phyloP scores from a whole-genome alignment of 2,113 vertebrate species.

The Cyrtonyx montezumae region DNA sequence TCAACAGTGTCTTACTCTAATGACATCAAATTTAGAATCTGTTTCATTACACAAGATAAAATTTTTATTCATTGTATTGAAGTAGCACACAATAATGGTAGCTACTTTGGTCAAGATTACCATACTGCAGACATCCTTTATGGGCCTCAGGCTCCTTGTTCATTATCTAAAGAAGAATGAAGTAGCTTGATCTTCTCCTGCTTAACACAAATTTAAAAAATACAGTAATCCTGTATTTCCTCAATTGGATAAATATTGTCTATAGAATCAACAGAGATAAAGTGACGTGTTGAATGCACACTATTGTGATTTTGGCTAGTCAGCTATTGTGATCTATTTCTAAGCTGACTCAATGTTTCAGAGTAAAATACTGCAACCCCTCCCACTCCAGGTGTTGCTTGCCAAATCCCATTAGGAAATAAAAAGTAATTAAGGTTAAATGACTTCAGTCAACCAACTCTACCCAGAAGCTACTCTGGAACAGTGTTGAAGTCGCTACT shows the following conservation, averaged over 20 bases:
- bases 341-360: conserved; percentile 28
- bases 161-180: background rate
- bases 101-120: background rate
- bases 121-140: background rate
- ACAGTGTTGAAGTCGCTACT: conserved; percentile 14
- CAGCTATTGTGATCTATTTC: background rate
- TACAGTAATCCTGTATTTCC: too few species aligned
- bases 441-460: background rate
- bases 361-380: conserved; percentile 1
- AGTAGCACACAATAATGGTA: background rate
- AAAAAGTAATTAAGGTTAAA: conserved; percentile 27
- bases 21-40: background rate
- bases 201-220: background rate
- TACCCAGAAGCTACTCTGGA: background rate
- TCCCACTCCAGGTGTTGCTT: background rate
- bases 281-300: background rate
- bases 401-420: conserved; percentile 34
- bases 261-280: conserved; percentile 3
- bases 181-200: background rate
- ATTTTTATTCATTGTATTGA: background rate
- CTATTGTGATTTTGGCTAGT: background rate
- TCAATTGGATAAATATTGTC: background rate
- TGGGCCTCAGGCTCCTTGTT: background rate
- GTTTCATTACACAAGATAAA: background rate
- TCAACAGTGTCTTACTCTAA: background rate